Conservation (phyloP, 1,140 invertebrate genomes). For the Lepeophtheirus salmonis region DNA sequence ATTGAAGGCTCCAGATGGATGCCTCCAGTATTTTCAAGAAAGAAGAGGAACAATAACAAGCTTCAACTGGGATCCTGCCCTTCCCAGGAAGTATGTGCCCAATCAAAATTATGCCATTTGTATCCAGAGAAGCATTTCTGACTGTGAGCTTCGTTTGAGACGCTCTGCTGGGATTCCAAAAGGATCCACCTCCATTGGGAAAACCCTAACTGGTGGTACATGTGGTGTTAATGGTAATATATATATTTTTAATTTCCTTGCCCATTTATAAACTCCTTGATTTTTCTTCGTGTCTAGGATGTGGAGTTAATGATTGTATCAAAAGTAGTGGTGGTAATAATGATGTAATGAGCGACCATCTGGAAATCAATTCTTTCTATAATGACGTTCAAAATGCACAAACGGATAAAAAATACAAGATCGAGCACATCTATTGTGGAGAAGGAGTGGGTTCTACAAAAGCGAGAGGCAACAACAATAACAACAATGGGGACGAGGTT, state of each 20-base stretch:
- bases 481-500: no score
- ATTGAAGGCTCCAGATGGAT: neutral
- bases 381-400: no score
- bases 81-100: neutral
- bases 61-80: conserved; percentile 2
- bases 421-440: neutral
- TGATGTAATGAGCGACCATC: neutral
- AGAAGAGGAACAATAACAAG: neutral
- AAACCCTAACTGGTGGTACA: no score
- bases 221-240: neutral
- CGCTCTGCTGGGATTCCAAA: neutral
- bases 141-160: conserved; percentile 5
- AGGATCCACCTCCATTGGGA: neutral
- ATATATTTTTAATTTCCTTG: neutral
- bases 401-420: no score
- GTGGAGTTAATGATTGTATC: neutral
- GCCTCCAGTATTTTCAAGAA: conserved; percentile 6
- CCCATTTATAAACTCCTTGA: no score
- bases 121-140: neutral
- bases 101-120: conserved; percentile 14
- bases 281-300: no score
- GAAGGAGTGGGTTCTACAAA: neutral
- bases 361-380: neutral
- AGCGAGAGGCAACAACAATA: no score
- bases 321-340: neutral